Base-by-base conservation (phyloP, 2,888 invertebrate genomes). In the Prostheceraeus crozeri region DNA sequence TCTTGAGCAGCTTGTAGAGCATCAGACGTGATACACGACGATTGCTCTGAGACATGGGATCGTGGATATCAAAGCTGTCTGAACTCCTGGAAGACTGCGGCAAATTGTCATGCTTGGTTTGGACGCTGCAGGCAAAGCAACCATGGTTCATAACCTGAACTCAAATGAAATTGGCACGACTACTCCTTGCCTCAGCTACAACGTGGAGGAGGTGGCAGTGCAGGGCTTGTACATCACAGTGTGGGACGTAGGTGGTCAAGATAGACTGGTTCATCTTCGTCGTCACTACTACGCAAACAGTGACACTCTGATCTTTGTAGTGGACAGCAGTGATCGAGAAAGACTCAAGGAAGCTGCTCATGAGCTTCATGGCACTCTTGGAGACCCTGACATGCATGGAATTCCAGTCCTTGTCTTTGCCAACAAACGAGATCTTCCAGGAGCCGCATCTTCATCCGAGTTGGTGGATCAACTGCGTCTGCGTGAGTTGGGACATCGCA, bases 151-250 rank as follows among this genome's bases (percentile, higher is more conserved):
- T 84, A 96, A 96, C 85, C 85, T 96, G 79, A 96, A 96, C 84
- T 84, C 96, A 83, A 94, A 94, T 79, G 94, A 96, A 86, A 94
- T 94, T 83, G 94, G 94, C 78, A 94, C 93, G 78, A 94, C 94
- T 77, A 96, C 96, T 82, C 96, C 96, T 76, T 96, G 94, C 73
- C 96, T 96, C 83, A 36, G 91, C 77, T 91, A 91, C 82, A 91
- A 91, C 82, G 91, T 91, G 78, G 91, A 91, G 81, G 91, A 90
- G 78, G 90, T 91, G 82, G 90, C 14, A n/a, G 3, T 28, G n/a
- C 91, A 84, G 91, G 91, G 84, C 91, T 91, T 84, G 91, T 91
- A 83, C 89, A 91, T 91, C 82, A 91, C 91, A 70, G 90, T 91
- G 70, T 91, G 90, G 33, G 33, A 33, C 33, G 33, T 33, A 8